A percentile compares a stretch with the other conserved stretches of the same genome.
phyloP scores from a whole-genome alignment of 2,888 invertebrate species.

The Anarsia innoxiella region DNA sequence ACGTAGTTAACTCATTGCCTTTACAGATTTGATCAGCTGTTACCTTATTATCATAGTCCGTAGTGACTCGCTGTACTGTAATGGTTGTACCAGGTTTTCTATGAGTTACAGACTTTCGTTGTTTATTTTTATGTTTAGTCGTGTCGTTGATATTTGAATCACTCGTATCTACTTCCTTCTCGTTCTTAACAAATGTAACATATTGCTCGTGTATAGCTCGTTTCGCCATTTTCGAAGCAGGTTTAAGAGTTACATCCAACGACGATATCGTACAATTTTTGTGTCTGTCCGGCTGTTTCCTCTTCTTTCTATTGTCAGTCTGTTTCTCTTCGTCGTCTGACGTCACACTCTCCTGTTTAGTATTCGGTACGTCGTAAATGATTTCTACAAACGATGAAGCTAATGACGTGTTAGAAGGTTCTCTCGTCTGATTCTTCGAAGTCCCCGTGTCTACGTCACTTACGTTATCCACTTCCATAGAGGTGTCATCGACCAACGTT shows the following conservation, averaged over 20 bases:
- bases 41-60: too few species aligned
- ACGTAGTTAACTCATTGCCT: too few species aligned
- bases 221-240: constrained; percentile 33
- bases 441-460: neutral
- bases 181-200: too few species aligned
- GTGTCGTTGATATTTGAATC: too few species aligned
- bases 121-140: too few species aligned
- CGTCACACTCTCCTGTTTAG: neutral
- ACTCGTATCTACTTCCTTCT: too few species aligned
- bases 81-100: neutral
- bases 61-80: neutral
- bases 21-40: too few species aligned
- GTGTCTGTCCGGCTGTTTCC: constrained; percentile 3
- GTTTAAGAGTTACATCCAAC: constrained; percentile 48
- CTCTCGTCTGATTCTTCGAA: neutral
- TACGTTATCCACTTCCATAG: neutral
- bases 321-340: neutral
- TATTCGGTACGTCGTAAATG: neutral
- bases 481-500: constrained; percentile 50
- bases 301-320: neutral
- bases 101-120: neutral
- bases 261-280: constrained; percentile 9
- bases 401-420: neutral
- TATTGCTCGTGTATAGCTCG: too few species aligned
- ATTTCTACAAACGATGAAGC: neutral